Base-by-base conservation (phyloP, 1,140 invertebrate species). In the Solenopsis fugax region DNA sequence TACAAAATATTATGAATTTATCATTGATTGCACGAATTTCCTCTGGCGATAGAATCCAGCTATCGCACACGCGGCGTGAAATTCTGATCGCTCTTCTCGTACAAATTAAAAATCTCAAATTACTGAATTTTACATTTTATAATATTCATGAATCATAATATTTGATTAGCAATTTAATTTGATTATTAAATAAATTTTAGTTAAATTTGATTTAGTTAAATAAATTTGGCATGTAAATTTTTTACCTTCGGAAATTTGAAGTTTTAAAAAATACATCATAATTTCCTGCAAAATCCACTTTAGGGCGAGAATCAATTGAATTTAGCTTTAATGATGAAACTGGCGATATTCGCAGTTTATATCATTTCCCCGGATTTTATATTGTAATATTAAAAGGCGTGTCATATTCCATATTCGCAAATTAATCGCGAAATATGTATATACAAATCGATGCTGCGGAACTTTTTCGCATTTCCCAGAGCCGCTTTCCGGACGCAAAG, bases 381-480 rank as follows among this genome's bases (percentile, higher is more conserved):
- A 45, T 24, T 75, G 34, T 75, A 24, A 75, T 29, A 24, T 50
- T 50, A 58, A 72, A n/a, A 54, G 7, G n/a, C 6, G n/a, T 10
- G 21, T 58, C 21, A 58, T 58, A 41, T 81, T 45, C 10, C 37
- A 50, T 29, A 29, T 45, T 69, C 0, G 16, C 34, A 81, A 71
- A 81, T 81, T 84, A 84, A 84, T 75, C 56, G 37, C 3, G 16
- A 29, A 50, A 60, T 60, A 34, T 75, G 21, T 48, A 24, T 24
- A 24, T 69, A 69, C 21, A 75, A 62, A 60, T 82, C 54, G 67
- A 84, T 50, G 24, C 13, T 18, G 41, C 18, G 41, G 13, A 60
- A 84, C 41, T 60, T 37, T 73, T 62, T 48, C 41, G 54, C 24
- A 62, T 84, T 84, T 48, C 24, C 24, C 24, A 12, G 21, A 58